Conservation (phyloP, 2,113 vertebrate genomes). For the Charina bottae region DNA sequence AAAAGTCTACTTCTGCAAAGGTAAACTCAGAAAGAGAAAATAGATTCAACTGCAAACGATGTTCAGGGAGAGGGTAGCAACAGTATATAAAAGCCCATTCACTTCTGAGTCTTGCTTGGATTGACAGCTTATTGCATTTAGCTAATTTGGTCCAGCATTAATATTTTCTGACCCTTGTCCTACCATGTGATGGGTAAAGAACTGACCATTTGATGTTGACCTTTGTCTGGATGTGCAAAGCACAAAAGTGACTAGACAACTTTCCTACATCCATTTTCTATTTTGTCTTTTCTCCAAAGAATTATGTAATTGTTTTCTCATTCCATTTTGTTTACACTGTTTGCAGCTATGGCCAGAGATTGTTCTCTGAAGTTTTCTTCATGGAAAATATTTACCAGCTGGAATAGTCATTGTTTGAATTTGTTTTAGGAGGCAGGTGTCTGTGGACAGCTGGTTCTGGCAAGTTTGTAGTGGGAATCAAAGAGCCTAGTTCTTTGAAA, state of each 20-base stretch:
- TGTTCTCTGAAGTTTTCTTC: not conserved
- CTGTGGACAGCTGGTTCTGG: not conserved
- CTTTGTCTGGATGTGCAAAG: not conserved
- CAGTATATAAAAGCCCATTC: not conserved
- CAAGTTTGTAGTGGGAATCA: not conserved
- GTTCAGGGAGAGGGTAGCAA: not conserved
- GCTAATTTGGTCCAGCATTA: not conserved
- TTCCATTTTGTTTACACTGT: not conserved
- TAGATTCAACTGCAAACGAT: not conserved
- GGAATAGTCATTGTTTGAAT: not conserved
- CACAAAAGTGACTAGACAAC: not conserved
- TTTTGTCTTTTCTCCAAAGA: not conserved
- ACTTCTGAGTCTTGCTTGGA: not conserved
- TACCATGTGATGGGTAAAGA: not conserved
- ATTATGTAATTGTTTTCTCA: not conserved
- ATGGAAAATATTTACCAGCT: not conserved
- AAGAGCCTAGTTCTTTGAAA: not conserved
- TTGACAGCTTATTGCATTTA: not conserved
- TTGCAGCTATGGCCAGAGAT: not conserved
- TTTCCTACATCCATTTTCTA: not conserved
- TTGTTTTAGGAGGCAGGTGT: not conserved
- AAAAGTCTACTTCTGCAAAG: not conserved
- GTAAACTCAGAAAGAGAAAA: not conserved
- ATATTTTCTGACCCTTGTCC: not conserved
- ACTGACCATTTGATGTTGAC: not conserved